These are phyloP conservation scores for Oligia strigilis DNA, from an alignment of 2,888 invertebrate species.

Conservation along the genomic window DNA sequence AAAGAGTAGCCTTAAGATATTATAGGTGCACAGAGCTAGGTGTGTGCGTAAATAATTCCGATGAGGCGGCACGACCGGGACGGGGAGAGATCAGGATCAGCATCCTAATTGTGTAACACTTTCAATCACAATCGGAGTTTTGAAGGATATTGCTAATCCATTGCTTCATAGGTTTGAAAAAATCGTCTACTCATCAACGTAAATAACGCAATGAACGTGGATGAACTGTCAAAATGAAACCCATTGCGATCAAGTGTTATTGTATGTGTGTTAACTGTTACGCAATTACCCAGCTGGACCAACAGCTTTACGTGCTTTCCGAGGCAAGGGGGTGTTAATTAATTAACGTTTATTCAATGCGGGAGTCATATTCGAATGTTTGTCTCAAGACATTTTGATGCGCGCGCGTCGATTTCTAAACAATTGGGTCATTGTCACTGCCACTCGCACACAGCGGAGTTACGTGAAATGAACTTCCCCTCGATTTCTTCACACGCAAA, in stretches of 20 bases:
- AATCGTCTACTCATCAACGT: not conserved
- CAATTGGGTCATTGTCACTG: conserved; percentile 55
- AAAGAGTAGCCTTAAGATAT: too few relatives aligned
- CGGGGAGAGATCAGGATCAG: not conserved
- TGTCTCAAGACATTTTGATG: not conserved
- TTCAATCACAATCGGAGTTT: not conserved
- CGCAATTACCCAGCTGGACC: not conserved
- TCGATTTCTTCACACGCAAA: conserved; percentile 31
- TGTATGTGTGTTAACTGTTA: not conserved
- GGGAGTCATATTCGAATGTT: not conserved
- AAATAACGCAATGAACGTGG: not conserved
- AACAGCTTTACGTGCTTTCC: not conserved
- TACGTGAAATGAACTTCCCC: conserved; percentile 37
- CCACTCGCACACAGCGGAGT: conserved; percentile 17
- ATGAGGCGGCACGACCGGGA: not conserved
- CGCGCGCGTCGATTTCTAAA: conserved; percentile 30
- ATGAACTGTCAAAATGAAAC: not conserved
- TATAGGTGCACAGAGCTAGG: not conserved
- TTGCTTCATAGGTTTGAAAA: too few relatives aligned
- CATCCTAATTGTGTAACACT: not conserved
- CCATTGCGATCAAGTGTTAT: not conserved
- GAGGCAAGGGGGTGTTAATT: not conserved
- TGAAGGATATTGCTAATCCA: not conserved
- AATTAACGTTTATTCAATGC: not conserved
- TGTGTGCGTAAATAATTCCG: not conserved